Evolutionary conservation across 2,888 invertebrate genomes (phyloP), one percentile per base, ranked within the genome.

Genomic region (Anorthoa munda): DNA sequence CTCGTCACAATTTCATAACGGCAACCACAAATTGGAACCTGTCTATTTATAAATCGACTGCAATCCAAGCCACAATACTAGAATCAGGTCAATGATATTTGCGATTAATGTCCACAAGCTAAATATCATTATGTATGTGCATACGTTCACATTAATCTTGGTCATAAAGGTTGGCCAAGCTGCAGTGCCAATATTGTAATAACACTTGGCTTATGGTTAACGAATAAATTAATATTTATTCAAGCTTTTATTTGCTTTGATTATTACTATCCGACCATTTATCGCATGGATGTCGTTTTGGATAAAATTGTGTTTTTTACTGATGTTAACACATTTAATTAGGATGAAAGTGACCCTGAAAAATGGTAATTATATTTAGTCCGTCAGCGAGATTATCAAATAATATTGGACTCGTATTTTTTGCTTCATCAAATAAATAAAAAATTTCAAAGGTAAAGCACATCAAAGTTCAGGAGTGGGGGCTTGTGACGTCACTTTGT

Each of bases 41-140:
- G 56, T 3, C 45, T 39, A 45, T 7, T 7, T n/a, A 26, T 46
- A 48, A 18, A 26, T 31, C n/a, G 17, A 21, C 9, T 46, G 61
- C 23, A 61, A 21, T 39, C 12, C 53, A 31, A 66, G 9, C 13
- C 46, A 39, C 31, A 55, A 23, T 31, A 46, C 15, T 21, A 58
- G 18, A 59, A 66, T 51, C 48, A 80, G 63, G 63, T 66, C 45
- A 75, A 80, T 64, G 18, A 58, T 77, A 75, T 80, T 80, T 66
- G 58, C 66, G 21, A 64, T 74, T 48, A 75, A 51, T 66, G 23
- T 48, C 75, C 63, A 31, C 63, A 59, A 66, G 26, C 58, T 55
- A 60, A 67, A 75, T 75, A 81, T 75, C 60, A 75, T 75, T 81
- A 81, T 75, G 81, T 81, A 81, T 75, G 81, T 81, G 75, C 75